Conservation (phyloP, 2,113 vertebrate genomes). For the Rana temporaria region DNA sequence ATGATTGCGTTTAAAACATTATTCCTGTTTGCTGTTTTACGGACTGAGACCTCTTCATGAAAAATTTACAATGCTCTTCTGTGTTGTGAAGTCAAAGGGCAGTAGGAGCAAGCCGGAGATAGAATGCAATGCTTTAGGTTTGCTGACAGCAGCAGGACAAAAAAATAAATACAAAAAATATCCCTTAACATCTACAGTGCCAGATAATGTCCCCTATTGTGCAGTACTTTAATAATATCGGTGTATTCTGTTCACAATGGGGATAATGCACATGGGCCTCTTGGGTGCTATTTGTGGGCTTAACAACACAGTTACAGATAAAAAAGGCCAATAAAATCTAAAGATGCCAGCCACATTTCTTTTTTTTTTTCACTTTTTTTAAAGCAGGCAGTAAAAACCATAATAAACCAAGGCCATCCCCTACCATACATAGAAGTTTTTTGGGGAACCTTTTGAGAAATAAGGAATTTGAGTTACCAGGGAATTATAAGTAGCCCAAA, state of each 20-base stretch:
- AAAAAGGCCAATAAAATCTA: too few relatives aligned
- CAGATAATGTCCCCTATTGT: not conserved
- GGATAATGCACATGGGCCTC: too few relatives aligned
- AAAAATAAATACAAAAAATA: constrained; percentile 62
- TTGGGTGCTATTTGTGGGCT: too few relatives aligned
- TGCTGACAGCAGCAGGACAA: constrained; percentile 75
- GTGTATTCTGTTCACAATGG: not conserved
- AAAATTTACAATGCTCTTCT: constrained; percentile 95
- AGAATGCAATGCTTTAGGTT: constrained; percentile 78
- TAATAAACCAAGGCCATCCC: too few relatives aligned
- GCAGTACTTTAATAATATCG: not conserved
- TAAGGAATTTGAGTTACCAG: too few relatives aligned
- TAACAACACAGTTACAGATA: too few relatives aligned
- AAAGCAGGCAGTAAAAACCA: not conserved
- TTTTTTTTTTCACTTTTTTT: too few relatives aligned
- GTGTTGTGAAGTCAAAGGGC: constrained; percentile 89
- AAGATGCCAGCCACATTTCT: too few relatives aligned
- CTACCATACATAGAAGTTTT: too few relatives aligned
- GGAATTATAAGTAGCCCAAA: too few relatives aligned
- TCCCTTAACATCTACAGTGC: constrained; percentile 14
- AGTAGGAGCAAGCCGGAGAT: constrained; percentile 79
- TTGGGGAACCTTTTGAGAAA: too few relatives aligned
- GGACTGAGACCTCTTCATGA: constrained; percentile 90
- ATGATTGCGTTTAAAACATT: constrained; percentile 99
- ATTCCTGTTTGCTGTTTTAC: constrained; percentile 95